Base-by-base conservation (phyloP, 1,140 invertebrate species). In the Trichonephila inaurata region DNA sequence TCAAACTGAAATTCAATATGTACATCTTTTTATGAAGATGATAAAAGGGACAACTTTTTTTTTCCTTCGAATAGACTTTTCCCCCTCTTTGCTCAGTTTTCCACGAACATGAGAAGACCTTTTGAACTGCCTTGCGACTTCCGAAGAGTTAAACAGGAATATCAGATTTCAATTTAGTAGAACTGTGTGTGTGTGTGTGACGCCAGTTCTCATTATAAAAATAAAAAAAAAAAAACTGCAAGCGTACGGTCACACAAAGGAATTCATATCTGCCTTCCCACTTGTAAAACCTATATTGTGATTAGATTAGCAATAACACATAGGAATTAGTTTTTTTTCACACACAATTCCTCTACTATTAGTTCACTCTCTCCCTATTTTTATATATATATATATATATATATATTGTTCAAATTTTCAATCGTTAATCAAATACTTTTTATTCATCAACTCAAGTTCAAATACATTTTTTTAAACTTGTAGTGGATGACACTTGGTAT, bases 11-110 rank as follows among this genome's bases (percentile, higher is more conserved):
- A 77, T 33, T 33, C 18, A 33, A 77, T 77, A 77, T 18, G 72
- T 28, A 19, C 16, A 77, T 77, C 72, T 77, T 77, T 77, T 77
- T 77, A 77, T 77, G 72, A 77, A 33, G 72, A 77, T 72, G 24
- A 40, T 51, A 51, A 64, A 64, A 21, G 5, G 5, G 72, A 77
- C 33, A 7, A 18, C 2, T 77, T 77, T 77, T 40, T 28, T 40
- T 40, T 28, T 77, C 69, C 14, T 40, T 40, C 5, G 28, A 18
- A 16, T 14, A 33, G 14, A 5, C 72, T 77, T 77, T 40, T 40
- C 72, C 28, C 24, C 7, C 33, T 77, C 28, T 14, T 40, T 69
- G 2, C 10, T 24, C 24, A 40, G 16, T 77, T 77, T 77, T 77
- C 72, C 72, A 77, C 28, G 72, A 77, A 77, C 28, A 14, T 5